Evolutionary conservation across 2,888 invertebrate genomes (phyloP), one percentile per base, ranked within the genome.

Genomic region (Caradrina clavipalpis): DNA sequence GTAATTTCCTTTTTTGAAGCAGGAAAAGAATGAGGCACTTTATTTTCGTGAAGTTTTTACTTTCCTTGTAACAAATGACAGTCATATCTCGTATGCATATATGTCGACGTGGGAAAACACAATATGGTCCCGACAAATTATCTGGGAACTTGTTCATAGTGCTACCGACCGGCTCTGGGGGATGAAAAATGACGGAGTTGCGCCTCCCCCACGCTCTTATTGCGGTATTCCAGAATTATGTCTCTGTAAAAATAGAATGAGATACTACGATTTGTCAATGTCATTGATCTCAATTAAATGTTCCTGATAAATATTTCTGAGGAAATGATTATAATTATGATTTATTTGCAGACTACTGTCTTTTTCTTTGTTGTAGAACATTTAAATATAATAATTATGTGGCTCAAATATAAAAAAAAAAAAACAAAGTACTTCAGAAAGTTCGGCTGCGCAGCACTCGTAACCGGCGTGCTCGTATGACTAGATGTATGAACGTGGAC

Each of bases 71-170:
- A 84, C 73, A 80, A 81, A 80, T 78, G 67, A 65, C 73, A 73
- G 76, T 81, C 75, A 75, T 83, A 81, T 82, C 69, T 82, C 62
- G 72, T 72, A 79, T 78, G 77, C 72, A 78, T 75, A 78, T 75
- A 84, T 78, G 78, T 75, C 56, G 76, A 76, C 79, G 80, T 86
- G 77, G 73, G 76, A 82, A 81, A 82, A 82, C 69, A 85, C 78
- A 81, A 77, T 76, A 76, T 80, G 86, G 54, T 81, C 55, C 59
- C 59, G 80, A 86, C 82, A 87, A 87, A 87, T 86, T 82, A 88
- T 81, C 78, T 80, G 76, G 58, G 68, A 82, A 76, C 70, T 82
- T 83, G 76, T 82, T 85, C 82, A 78, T 82, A 76, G 70, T 73
- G 69, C 47, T 79, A 42, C 75, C 63, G 62, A 70, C 69, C 63